A percentile compares a stretch with the other conserved stretches of the same genome.
phyloP scores from a whole-genome alignment of 2,113 vertebrate species.

The Telmatochromis sp. region DNA sequence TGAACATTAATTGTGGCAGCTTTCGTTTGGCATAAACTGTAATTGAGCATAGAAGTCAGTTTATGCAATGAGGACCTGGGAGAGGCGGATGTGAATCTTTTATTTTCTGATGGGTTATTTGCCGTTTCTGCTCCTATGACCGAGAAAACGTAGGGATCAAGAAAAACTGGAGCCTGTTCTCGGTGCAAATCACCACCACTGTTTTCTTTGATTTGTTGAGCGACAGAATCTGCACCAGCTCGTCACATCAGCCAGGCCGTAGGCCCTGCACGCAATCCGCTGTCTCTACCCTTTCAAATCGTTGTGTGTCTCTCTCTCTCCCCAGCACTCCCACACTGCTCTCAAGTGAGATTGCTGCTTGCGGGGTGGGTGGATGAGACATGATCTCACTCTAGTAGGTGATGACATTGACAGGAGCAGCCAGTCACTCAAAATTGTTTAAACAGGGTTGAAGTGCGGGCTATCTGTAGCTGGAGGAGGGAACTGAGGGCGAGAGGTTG shows the following conservation, averaged over 20 bases:
- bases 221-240: neutral
- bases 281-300: conserved; percentile 15
- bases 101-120: neutral
- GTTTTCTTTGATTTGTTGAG: neutral
- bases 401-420: conserved; percentile 43
- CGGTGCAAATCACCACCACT: neutral
- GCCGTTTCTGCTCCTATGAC: neutral
- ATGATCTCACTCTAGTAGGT: conserved; percentile 31
- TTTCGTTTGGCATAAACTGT: conserved; percentile 56
- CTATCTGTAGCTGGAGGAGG: conserved; percentile 8
- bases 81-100: neutral
- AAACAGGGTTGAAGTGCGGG: conserved; percentile 23
- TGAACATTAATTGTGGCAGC: conserved; percentile 65
- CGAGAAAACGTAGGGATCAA: neutral
- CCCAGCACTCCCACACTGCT: conserved; percentile 1
- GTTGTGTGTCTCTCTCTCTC: neutral
- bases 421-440: conserved; percentile 41
- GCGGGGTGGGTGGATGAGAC: conserved; percentile 19
- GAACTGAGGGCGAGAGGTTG: neutral
- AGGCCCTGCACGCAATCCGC: neutral
- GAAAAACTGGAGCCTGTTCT: neutral
- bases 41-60: conserved; percentile 57
- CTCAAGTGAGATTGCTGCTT: conserved; percentile 20
- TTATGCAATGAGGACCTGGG: conserved; percentile 14
- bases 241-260: neutral